Evolutionary conservation across 1,140 invertebrate species (phyloP).

Genomic region (Platorchestia sp.): DNA sequence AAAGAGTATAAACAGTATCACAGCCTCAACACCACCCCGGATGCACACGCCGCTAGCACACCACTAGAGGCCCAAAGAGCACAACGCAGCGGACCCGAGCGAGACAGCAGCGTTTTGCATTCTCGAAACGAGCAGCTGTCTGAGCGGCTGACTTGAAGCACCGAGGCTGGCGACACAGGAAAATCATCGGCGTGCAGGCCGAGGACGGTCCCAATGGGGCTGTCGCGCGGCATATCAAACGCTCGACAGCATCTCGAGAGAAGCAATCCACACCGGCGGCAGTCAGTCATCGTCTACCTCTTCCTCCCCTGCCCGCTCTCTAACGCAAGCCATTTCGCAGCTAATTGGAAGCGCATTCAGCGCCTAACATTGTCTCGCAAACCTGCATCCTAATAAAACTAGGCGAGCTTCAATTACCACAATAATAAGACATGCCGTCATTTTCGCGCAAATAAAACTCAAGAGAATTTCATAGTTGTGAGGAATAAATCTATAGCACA

Average conservation of each 20-base stretch:
- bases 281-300: not conserved
- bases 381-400: not conserved
- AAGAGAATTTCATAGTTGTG: not conserved
- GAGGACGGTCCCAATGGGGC: not conserved
- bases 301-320: not conserved
- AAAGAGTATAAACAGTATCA: no score
- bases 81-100: not conserved
- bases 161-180: not conserved
- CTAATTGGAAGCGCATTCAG: not conserved
- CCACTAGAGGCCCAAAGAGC: not conserved
- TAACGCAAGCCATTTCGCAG: not conserved
- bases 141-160: not conserved
- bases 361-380: not conserved
- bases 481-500: not conserved
- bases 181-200: not conserved
- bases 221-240: constrained; percentile 29
- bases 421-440: not conserved
- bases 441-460: not conserved
- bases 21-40: not conserved
- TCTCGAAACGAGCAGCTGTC: not conserved
- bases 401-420: not conserved
- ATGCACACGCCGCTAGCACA: not conserved
- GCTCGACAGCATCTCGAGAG: constrained; percentile 12
- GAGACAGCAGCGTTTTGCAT: not conserved
- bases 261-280: constrained; percentile 32